Percentiles rank a stretch among this genome's conserved stretches.
Conservation (phyloP, 2,888 invertebrate species). For the Metopia argyrocephala region DNA sequence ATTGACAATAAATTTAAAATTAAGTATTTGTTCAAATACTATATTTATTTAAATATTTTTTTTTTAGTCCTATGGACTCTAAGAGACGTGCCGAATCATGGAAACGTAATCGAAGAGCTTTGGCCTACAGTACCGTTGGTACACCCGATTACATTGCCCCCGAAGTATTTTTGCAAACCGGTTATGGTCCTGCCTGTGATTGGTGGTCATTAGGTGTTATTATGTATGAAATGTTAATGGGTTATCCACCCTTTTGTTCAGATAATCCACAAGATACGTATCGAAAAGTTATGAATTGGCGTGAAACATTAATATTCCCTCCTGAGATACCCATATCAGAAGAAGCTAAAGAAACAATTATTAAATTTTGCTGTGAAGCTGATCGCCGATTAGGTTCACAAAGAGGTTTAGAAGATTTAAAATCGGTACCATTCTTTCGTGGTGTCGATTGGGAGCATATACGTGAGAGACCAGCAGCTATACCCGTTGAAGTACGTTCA, state of each 20-base stretch:
- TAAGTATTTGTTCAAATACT: too few species aligned
- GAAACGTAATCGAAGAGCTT: slow-evolving; percentile 97
- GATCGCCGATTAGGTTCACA: slow-evolving; percentile 94
- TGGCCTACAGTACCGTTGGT: slow-evolving; percentile 96
- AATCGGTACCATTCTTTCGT: slow-evolving; percentile 94
- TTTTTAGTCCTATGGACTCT: slow-evolving; percentile 91
- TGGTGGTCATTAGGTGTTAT: slow-evolving; percentile 99
- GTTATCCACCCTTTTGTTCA: slow-evolving; percentile 99
- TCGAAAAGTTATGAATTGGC: slow-evolving; percentile 99
- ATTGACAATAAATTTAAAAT: too few species aligned
- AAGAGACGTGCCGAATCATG: slow-evolving; percentile 99
- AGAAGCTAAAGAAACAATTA: slow-evolving; percentile 96
- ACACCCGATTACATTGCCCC: slow-evolving; percentile 99
- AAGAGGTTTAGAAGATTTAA: slow-evolving; percentile 95
- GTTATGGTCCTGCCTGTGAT: slow-evolving; percentile 98
- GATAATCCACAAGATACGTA: slow-evolving; percentile 84
- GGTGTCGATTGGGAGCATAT: slow-evolving; percentile 99
- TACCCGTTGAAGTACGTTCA: slow-evolving; percentile 97
- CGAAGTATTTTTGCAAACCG: slow-evolving; percentile 98
- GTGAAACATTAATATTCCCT: slow-evolving; percentile 98
- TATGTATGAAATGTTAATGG: slow-evolving; percentile 99
- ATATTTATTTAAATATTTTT: not conserved
- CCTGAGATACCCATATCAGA: slow-evolving; percentile 99
- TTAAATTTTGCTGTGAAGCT: slow-evolving; percentile 97
- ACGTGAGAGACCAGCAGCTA: slow-evolving; percentile 97